Evolutionary conservation across 2,797 vertebrate genomes (phyloP), one percentile per base, ranked within the genome.

Genomic region (Euphonia xanthogaster): DNA sequence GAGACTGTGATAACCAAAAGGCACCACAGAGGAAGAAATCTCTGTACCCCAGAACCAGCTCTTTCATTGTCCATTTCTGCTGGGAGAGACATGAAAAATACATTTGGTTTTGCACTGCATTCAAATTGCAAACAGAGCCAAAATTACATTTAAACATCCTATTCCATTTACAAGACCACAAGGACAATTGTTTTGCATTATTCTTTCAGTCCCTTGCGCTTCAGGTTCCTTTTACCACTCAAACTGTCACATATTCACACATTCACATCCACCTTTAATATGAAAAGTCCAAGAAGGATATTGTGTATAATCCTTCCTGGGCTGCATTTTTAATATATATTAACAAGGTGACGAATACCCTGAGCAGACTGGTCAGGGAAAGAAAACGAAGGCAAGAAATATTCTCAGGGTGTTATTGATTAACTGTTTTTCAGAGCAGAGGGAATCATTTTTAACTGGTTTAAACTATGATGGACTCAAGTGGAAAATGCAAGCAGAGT

Each of bases 321-420:
- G 60, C 33, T 90, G 70, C 67, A 70, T 91, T 95, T 94, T 94
- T 94, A 81, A 91, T 90, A 66, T 51, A 63, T 53, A 94, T 94
- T 90, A 94, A 86, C 73, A 70, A 50, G 89, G 81, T 73, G 93
- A 94, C 0, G 1, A 60, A 78, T 86, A 74, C 61, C 72, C 42
- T 65, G 72, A 96, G 92, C 17, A 80, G 33, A 31, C 37, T 68
- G 71, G 70, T 67, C 89, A 79, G 91, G 76, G 51, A 73, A 94
- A 94, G 87, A 78, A 95, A 83, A 88, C 15, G 20, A 91, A 94
- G 85, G 87, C 82, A 92, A 90, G 91, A 94, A 90, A 95, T 91
- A 96, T 96, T 96, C 96, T 97, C 95, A 78, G 91, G 79, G 94
- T 84, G 70, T 88, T 97, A 96, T 95, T 94, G 96, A 97, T 96